A percentile compares a stretch with the other conserved stretches of the same genome.
These are phyloP conservation scores for Plecotus auritus DNA, from an alignment of 2,113 vertebrate species.

Conservation along the genomic window DNA sequence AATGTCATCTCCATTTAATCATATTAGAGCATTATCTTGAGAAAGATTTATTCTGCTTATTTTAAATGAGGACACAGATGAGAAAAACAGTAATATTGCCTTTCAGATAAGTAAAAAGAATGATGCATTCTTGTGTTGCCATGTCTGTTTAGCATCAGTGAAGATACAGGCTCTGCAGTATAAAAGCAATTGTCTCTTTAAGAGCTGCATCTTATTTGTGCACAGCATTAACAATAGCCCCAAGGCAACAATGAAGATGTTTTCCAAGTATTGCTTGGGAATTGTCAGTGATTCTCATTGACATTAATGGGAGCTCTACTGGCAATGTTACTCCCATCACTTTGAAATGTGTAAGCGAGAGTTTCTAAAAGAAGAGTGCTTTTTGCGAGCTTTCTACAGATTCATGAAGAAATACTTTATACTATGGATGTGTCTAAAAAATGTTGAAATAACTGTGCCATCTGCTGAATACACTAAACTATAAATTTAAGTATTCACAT, in stretches of 20 bases:
- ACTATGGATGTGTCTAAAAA: background rate
- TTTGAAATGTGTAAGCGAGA: slow-evolving; percentile 43
- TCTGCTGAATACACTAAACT: background rate
- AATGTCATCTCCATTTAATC: background rate
- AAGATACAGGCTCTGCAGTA: background rate
- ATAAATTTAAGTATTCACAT: background rate
- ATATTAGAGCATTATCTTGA: background rate
- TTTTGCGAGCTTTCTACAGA: slow-evolving; percentile 3
- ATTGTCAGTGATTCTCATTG: slow-evolving; percentile 39
- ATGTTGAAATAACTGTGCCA: background rate
- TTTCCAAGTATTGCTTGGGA: slow-evolving; percentile 46
- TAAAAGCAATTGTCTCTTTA: slow-evolving; percentile 52
- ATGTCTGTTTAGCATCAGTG: slow-evolving; percentile 29
- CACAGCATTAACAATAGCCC: slow-evolving; percentile 32
- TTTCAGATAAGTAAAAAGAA: background rate
- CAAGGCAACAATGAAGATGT: slow-evolving; percentile 53
- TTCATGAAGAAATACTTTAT: slow-evolving; percentile 7
- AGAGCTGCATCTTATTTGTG: slow-evolving; percentile 36
- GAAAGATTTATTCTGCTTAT: background rate
- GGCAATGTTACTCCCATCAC: background rate
- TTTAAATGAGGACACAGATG: slow-evolving; percentile 31
- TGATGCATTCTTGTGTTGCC: slow-evolving; percentile 2
- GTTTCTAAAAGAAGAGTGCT: slow-evolving; percentile 15
- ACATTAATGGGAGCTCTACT: slow-evolving; percentile 41
- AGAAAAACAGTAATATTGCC: background rate